phyloP scores from a whole-genome alignment of 1,140 invertebrate species.

The Chrysoperla carnea region DNA sequence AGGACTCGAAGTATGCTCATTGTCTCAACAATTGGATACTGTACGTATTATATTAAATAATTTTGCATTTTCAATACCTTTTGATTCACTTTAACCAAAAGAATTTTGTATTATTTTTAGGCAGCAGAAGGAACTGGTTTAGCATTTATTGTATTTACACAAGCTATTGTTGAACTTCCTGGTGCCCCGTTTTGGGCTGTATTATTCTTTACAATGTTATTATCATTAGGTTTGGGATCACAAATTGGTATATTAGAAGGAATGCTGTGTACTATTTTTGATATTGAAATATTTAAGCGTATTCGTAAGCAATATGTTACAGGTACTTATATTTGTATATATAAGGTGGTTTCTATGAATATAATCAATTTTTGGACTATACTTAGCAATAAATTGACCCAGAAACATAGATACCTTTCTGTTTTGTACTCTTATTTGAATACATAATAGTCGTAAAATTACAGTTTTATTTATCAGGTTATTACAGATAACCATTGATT shows the following conservation, averaged over 20 bases:
- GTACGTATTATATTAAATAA: slow-evolving; percentile 26
- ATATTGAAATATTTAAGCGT: slow-evolving; percentile 75
- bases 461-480: too few species aligned
- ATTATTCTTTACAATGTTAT: slow-evolving; percentile 83
- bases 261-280: slow-evolving; percentile 84
- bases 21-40: slow-evolving; percentile 51
- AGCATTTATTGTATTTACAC: slow-evolving; percentile 82
- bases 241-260: slow-evolving; percentile 86
- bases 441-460: too few species aligned
- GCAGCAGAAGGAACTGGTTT: slow-evolving; percentile 86
- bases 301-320: slow-evolving; percentile 76
- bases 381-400: neutral
- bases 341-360: too few species aligned
- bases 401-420: too few species aligned
- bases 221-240: slow-evolving; percentile 75
- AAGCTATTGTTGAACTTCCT: slow-evolving; percentile 79
- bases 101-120: slow-evolving; percentile 25
- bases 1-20: slow-evolving; percentile 40
- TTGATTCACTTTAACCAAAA: too few species aligned
- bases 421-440: too few species aligned
- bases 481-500: too few species aligned
- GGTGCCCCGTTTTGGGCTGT: slow-evolving; percentile 83
- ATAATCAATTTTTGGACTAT: neutral
- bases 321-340: slow-evolving; percentile 27
- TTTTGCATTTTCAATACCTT: too few species aligned